Conservation (phyloP, 2,797 vertebrate genomes). For the Silurus lanzhouensis region DNA sequence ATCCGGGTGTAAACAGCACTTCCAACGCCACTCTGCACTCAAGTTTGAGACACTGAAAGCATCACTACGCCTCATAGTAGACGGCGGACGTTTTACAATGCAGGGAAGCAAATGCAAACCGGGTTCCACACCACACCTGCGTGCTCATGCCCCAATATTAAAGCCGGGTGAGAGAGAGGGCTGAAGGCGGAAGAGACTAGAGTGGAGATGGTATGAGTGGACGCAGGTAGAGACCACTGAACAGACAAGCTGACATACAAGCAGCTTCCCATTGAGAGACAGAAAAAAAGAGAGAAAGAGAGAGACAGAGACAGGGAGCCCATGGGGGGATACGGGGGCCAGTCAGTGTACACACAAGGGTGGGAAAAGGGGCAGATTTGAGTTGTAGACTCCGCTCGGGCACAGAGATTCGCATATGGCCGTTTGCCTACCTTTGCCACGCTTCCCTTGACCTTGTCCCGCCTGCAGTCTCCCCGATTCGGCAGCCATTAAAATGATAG, state of each 20-base stretch:
- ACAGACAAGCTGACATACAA: constrained; percentile 51
- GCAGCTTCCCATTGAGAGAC: constrained; percentile 50
- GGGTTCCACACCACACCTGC: constrained; percentile 3
- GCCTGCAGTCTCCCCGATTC: constrained; percentile 85
- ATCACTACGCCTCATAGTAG: background rate
- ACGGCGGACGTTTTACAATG: constrained; percentile 62
- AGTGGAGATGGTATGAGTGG: constrained; percentile 31
- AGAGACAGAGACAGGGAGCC: constrained; percentile 53
- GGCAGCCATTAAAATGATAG: constrained; percentile 85
- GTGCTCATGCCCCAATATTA: constrained; percentile 22
- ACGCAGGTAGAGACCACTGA: constrained; percentile 30
- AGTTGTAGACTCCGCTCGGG: constrained; percentile 76
- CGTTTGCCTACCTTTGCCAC: constrained; percentile 82
- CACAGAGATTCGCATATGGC: constrained; percentile 73
- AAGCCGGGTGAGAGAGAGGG: constrained; percentile 27
- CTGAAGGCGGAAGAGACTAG: constrained; percentile 29
- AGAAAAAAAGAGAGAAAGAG: constrained; percentile 54
- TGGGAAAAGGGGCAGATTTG: constrained; percentile 70
- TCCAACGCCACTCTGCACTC: background rate
- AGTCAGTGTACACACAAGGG: constrained; percentile 58
- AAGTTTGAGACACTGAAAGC: background rate
- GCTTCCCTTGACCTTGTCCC: constrained; percentile 82
- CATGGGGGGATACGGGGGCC: constrained; percentile 53
- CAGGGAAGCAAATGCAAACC: constrained; percentile 58
- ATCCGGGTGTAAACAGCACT: background rate